Evolutionary conservation across 2,888 invertebrate species (phyloP).

Genomic region (Xanthorhoe designata): DNA sequence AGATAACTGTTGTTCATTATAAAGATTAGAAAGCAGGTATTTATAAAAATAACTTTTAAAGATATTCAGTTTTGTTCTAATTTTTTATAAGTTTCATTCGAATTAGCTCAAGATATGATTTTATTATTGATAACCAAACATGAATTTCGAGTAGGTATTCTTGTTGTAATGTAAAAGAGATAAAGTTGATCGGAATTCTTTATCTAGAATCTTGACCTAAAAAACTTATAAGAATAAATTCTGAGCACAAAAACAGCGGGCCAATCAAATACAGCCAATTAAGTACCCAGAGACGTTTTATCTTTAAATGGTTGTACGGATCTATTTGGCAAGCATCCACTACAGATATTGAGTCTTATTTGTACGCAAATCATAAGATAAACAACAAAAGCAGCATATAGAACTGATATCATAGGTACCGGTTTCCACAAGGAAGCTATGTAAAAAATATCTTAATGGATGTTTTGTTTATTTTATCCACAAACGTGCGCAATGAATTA

Average conservation of each 20-base stretch:
- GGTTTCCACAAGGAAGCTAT: no score
- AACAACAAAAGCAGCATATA: slow-evolving; percentile 5
- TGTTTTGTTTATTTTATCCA: no score
- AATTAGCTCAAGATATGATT: no score
- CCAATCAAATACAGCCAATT: slow-evolving; percentile 28
- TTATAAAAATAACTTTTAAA: no score
- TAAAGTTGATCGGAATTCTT: neutral
- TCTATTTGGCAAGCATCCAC: slow-evolving; percentile 56
- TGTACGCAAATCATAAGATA: slow-evolving; percentile 20
- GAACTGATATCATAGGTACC: neutral
- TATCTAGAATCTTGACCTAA: slow-evolving; percentile 2
- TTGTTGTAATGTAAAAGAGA: neutral
- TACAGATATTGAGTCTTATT: slow-evolving; percentile 41
- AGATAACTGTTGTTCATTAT: no score
- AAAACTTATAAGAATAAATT: slow-evolving; percentile 10
- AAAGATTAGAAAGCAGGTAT: no score
- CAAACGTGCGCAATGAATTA: no score
- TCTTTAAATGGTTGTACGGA: slow-evolving; percentile 35
- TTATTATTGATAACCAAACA: no score
- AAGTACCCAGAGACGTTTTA: slow-evolving; percentile 19
- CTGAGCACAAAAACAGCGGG: slow-evolving; percentile 15
- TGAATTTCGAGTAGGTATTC: neutral
- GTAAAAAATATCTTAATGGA: no score
- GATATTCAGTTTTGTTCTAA: no score
- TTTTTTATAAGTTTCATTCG: no score